phyloP scores from a whole-genome alignment of 2,113 vertebrate genomes.

The Columba janthina region DNA sequence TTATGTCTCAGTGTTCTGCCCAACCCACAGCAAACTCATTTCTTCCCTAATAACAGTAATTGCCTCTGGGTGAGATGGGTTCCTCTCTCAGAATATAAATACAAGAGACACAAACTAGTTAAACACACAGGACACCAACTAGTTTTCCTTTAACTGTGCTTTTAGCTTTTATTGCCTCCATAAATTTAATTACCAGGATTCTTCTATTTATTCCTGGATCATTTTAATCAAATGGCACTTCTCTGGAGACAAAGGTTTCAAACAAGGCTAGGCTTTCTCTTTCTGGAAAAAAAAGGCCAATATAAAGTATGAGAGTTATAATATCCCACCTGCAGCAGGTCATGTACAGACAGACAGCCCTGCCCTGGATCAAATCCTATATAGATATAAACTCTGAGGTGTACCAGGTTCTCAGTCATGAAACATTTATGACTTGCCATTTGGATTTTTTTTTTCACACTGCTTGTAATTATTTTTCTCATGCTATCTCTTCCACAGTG shows the following conservation, averaged over 20 bases:
- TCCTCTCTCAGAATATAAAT: background rate
- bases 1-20: background rate
- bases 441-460: background rate
- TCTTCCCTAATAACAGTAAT: background rate
- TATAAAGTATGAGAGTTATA: background rate
- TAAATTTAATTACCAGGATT: background rate
- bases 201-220: background rate
- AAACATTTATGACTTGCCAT: background rate
- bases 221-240: background rate
- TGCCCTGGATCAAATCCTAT: background rate
- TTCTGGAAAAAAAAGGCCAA: background rate
- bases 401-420: background rate
- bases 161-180: background rate
- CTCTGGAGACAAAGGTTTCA: background rate
- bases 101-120: background rate
- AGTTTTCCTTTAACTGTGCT: background rate
- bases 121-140: background rate
- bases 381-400: background rate
- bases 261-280: background rate
- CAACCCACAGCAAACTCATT: background rate
- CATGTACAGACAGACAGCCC: background rate
- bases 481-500: background rate
- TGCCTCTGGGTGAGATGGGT: background rate
- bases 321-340: background rate
- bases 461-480: background rate